Conservation (phyloP, 2,797 vertebrate genomes). For the Linurgus olivaceus region DNA sequence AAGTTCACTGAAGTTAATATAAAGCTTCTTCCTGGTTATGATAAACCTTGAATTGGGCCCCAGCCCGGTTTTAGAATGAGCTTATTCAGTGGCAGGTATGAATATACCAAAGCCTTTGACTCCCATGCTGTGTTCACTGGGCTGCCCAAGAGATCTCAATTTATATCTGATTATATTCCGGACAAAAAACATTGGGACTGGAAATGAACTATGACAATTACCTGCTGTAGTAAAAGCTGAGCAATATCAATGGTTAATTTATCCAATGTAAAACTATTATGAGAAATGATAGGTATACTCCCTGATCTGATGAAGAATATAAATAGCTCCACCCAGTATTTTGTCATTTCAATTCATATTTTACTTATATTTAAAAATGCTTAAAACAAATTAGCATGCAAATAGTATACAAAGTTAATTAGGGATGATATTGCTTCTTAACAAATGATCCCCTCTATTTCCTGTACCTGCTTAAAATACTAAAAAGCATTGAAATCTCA, state of each 20-base stretch:
- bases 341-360: not conserved
- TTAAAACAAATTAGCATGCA: not conserved
- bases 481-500: conserved; percentile 15
- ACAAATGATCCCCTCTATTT: conserved; percentile 18
- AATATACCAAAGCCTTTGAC: not conserved
- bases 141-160: not conserved
- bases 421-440: not conserved
- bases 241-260: not conserved
- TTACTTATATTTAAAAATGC: not conserved
- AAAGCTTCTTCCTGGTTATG: not conserved
- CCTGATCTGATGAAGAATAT: not conserved
- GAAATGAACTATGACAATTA: not conserved
- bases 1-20: not conserved
- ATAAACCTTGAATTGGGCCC: not conserved
- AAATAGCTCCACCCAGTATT: not conserved
- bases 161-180: not conserved
- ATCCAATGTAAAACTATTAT: not conserved
- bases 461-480: conserved; percentile 6
- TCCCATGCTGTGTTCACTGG: not conserved
- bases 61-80: not conserved
- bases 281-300: not conserved
- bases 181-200: not conserved
- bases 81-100: not conserved
- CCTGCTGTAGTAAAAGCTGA: not conserved
- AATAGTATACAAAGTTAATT: not conserved